Base-by-base conservation (phyloP, 2,797 vertebrate species). In the Poeciliopsis paucimaculata region DNA sequence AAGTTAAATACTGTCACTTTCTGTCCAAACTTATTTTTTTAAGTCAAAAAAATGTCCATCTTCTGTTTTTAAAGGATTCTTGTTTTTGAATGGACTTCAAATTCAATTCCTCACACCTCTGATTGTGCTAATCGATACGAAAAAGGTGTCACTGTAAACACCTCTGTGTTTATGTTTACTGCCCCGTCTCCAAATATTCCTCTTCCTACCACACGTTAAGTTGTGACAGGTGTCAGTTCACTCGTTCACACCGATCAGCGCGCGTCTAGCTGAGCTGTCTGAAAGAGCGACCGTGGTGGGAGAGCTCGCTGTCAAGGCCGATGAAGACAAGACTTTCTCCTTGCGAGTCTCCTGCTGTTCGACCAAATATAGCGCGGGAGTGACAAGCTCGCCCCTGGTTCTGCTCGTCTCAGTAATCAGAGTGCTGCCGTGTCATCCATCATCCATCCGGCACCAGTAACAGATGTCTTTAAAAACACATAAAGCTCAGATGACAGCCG, bases 311-410 rank as follows among this genome's bases (percentile, higher is more conserved):
- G 95, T 95, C 95, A 93, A 77, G 82, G 81, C 84, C 49, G 72
- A 94, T 95, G 93, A 70, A 94, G 91, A 88, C 81, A 26, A 85
- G 53, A 90, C 82, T 64, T 85, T 82, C 86, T 91, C 84, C 89
- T 83, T 84, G 75, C 51, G 78, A 87, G 86, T 91, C 90, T 92
- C 90, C 89, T 91, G 90, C 89, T 87, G 93, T 93, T 92, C 80
- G 81, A 89, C 91, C 93, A 89, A 94, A 95, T 95, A 93, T 95
- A 94, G 93, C 86, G 76, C 26, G 47, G 3, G 87, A 90, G 89
- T 90, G 92, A 94, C 92, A 91, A 86, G 75, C 88, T 82, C 77
- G 86, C 86, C 88, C 68, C 84, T 84, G 88, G 91, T 84, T 93
- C 82, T 78, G 73, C 62, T 57, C 80, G 20, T 88, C 85, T 86